These are phyloP conservation scores for Lacanobia wlatinum DNA, from an alignment of 2,888 invertebrate species.

Conservation along the genomic window DNA sequence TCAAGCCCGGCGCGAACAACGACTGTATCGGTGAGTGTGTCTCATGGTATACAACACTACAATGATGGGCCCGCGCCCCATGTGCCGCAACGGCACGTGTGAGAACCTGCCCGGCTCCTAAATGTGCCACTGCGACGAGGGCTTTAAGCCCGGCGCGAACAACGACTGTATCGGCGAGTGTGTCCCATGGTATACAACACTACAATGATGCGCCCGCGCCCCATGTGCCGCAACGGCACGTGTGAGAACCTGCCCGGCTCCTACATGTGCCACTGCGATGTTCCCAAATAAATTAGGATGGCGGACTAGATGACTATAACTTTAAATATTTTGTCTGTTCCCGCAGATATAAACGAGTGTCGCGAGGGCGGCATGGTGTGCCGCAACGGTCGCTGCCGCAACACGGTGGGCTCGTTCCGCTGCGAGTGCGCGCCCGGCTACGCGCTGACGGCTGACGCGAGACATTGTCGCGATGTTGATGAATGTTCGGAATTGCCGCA, in stretches of 20 bases:
- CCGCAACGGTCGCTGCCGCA: slow-evolving; percentile 95
- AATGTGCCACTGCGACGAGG: slow-evolving; percentile 92
- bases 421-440: slow-evolving; percentile 96
- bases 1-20: slow-evolving; percentile 94
- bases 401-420: slow-evolving; percentile 94
- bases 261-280: slow-evolving; percentile 92
- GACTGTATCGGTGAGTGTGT: slow-evolving; percentile 93
- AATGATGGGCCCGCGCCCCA: slow-evolving; percentile 89
- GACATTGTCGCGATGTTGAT: slow-evolving; percentile 95
- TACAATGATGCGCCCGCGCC: slow-evolving; percentile 86
- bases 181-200: neutral
- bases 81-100: slow-evolving; percentile 94
- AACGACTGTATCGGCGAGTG: slow-evolving; percentile 94
- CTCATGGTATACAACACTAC: neutral
- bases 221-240: slow-evolving; percentile 94
- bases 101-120: slow-evolving; percentile 93
- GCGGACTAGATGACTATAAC: too few relatives aligned
- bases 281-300: too few relatives aligned
- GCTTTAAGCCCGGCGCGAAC: slow-evolving; percentile 94
- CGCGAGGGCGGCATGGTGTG: slow-evolving; percentile 96
- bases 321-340: neutral
- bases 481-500: slow-evolving; percentile 92
- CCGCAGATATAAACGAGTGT: slow-evolving; percentile 95
- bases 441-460: slow-evolving; percentile 93
- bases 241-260: slow-evolving; percentile 93